Conservation (phyloP, 2,113 vertebrate species). For the Notothenia coriiceps region DNA sequence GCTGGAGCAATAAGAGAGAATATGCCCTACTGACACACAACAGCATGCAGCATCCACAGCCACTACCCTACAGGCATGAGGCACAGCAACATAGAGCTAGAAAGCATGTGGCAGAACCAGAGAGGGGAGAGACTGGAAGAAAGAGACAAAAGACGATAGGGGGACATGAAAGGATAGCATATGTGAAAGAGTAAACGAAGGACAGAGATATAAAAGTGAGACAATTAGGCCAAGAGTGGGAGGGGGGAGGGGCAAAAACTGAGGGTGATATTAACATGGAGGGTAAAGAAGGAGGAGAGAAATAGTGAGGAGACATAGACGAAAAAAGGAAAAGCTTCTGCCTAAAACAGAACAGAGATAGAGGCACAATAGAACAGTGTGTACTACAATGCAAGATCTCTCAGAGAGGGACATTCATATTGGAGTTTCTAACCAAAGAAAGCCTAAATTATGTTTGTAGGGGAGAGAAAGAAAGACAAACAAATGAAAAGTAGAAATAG, state of each 20-base stretch:
- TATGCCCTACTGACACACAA: conserved; percentile 81
- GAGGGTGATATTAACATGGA: conserved; percentile 41
- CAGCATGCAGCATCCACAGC: conserved; percentile 61
- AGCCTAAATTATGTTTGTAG: not conserved
- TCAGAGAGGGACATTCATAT: not conserved
- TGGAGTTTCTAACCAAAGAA: not conserved
- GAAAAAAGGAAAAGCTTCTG: not conserved
- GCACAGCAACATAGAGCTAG: conserved; percentile 28
- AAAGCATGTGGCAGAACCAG: conserved; percentile 41
- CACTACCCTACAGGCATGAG: conserved; percentile 68
- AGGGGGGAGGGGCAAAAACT: conserved; percentile 53
- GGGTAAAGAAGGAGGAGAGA: conserved; percentile 21
- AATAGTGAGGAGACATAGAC: conserved; percentile 12
- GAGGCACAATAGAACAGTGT: not conserved
- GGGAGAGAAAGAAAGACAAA: not conserved
- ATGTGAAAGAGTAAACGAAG: conserved; percentile 44
- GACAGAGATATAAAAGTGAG: conserved; percentile 36
- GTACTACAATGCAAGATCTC: not conserved
- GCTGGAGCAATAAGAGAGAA: conserved; percentile 52
- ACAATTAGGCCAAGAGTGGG: conserved; percentile 64
- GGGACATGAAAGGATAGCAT: conserved; percentile 31
- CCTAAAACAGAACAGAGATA: conserved; percentile 9
- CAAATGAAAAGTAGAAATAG: not conserved
- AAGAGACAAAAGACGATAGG: conserved; percentile 9
- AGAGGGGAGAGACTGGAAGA: conserved; percentile 17